Evolutionary conservation across 2,113 vertebrate species (phyloP).

Genomic region (Tichodroma muraria): DNA sequence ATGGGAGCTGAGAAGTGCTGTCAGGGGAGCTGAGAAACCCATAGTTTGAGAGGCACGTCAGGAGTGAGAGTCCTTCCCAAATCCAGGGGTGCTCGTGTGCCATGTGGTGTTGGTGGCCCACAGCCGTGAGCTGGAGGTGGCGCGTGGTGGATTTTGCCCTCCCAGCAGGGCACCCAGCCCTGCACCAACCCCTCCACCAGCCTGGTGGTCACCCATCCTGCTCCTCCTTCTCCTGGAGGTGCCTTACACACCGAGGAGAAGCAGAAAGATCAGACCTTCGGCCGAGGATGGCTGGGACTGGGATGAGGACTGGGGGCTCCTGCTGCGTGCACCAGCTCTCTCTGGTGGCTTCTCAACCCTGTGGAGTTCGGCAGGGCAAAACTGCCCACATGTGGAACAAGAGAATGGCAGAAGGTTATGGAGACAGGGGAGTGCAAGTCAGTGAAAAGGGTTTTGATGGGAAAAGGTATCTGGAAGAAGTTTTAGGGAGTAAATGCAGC

Average conservation of each 20-base stretch:
- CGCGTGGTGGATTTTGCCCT: not conserved
- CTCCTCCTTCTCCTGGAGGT: not conserved
- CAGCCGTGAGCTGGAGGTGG: accelerated
- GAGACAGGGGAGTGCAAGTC: not conserved
- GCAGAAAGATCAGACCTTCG: not conserved
- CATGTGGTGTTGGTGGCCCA: not conserved
- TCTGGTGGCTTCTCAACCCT: not conserved
- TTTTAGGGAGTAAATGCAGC: not conserved
- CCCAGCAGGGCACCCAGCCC: not conserved
- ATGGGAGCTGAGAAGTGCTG: not conserved
- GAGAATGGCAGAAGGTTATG: not conserved
- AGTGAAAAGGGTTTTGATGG: not conserved
- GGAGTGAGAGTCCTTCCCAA: not conserved
- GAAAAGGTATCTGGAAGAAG: not conserved
- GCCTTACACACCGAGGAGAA: not conserved
- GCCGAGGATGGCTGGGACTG: not conserved
- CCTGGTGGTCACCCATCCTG: not conserved
- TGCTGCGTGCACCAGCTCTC: accelerated
- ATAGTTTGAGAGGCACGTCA: accelerated
- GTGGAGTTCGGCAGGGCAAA: not conserved
- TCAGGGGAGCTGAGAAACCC: not conserved
- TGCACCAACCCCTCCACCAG: not conserved
- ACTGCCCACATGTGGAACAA: accelerated
- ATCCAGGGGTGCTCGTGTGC: accelerated
- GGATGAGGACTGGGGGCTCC: not conserved